These are phyloP conservation scores for Steinernema scapterisci DNA, from an alignment of 2,888 invertebrate genomes.

Conservation along the genomic window DNA sequence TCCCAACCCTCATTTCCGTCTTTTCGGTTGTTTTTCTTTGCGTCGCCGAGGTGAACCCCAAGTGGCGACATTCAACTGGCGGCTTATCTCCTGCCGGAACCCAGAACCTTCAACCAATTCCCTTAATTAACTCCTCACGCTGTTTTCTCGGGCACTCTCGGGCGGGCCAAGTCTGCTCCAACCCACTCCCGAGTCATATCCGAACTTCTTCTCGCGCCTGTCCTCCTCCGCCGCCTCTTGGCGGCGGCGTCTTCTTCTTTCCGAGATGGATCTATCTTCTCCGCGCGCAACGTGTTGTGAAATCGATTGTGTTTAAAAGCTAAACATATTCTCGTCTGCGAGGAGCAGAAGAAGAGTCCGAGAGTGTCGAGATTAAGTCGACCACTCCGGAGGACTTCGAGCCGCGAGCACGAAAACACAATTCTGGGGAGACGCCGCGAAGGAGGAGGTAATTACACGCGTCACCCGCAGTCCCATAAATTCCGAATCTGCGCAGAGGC, in stretches of 20 bases:
- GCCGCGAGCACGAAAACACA: background rate
- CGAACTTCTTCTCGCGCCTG: background rate
- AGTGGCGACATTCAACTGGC: no score
- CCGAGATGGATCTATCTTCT: constrained; percentile 1
- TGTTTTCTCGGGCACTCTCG: background rate
- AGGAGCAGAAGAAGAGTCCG: background rate
- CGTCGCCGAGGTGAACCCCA: no score
- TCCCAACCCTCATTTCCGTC: no score
- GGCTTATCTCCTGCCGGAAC: no score
- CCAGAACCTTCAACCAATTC: no score
- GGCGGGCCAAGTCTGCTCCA: no score
- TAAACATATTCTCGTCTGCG: constrained; percentile 11
- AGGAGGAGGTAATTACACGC: background rate
- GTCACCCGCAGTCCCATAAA: background rate
- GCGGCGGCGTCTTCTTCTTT: no score
- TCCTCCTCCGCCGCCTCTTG: background rate
- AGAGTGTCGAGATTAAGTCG: background rate
- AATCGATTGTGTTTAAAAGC: constrained; percentile 11
- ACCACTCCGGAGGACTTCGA: constrained; percentile 15
- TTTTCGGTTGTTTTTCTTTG: no score
- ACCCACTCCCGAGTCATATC: background rate
- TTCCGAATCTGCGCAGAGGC: background rate
- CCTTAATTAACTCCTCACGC: background rate
- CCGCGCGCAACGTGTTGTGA: constrained; percentile 3
- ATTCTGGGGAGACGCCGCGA: background rate